A percentile compares a stretch with the other conserved stretches of the same genome.
Conservation (phyloP, 1,140 invertebrate species). For the Paraescarpia echinospica region DNA sequence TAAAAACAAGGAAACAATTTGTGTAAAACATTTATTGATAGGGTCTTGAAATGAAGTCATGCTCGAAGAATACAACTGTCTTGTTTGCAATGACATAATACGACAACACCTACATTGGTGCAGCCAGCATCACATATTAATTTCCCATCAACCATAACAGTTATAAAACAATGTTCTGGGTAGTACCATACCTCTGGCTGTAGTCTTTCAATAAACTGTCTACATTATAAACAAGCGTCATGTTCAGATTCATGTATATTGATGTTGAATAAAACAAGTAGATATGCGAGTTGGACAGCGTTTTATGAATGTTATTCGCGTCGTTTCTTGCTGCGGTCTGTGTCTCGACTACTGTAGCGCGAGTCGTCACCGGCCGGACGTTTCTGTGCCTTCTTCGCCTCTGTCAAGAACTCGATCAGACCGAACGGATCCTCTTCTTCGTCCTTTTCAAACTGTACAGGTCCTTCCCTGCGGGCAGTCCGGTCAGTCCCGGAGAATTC, state of each 20-base stretch:
- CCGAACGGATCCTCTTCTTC: constrained; percentile 93
- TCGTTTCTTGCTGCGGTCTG: constrained; percentile 15
- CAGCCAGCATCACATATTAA: neutral
- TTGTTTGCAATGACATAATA: neutral
- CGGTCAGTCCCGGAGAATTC: constrained; percentile 89
- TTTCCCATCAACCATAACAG: neutral
- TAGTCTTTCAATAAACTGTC: neutral
- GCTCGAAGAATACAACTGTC: neutral
- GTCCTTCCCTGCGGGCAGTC: constrained; percentile 73
- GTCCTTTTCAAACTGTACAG: constrained; percentile 90
- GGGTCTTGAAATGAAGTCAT: neutral
- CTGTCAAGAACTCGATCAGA: constrained; percentile 95
- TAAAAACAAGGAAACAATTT: neutral
- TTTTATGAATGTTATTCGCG: neutral
- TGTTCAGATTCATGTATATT: neutral
- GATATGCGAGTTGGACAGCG: neutral
- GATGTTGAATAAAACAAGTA: neutral
- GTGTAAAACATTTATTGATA: neutral
- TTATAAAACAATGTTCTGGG: neutral
- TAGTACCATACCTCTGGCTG: neutral
- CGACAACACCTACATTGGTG: neutral
- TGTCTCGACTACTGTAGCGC: neutral
- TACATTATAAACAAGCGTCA: neutral
- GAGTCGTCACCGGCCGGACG: constrained; percentile 37
- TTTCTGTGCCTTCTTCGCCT: constrained; percentile 79